phyloP scores from a whole-genome alignment of 2,797 vertebrate species.

The Poliocrania exsul region DNA sequence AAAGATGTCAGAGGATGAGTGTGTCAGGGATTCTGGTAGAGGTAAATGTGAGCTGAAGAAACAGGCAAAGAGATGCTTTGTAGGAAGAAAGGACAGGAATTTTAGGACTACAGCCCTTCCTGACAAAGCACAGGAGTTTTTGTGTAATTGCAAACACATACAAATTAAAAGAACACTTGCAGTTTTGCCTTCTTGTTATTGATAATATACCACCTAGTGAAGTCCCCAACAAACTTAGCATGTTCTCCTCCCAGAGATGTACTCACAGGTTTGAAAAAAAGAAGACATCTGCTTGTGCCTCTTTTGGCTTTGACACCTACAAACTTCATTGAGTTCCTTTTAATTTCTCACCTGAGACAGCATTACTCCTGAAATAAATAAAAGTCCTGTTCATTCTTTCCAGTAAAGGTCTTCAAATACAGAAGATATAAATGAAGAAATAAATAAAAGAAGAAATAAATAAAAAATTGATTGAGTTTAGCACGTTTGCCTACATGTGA shows the following conservation, averaged over 20 bases:
- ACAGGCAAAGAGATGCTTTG: background rate
- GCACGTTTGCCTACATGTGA: background rate
- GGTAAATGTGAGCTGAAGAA: background rate
- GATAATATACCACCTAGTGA: background rate
- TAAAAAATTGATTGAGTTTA: background rate
- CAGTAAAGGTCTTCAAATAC: background rate
- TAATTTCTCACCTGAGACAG: background rate
- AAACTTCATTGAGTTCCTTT: background rate
- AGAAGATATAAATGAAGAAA: background rate
- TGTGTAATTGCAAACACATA: background rate
- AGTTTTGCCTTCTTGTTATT: background rate
- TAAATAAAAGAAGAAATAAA: background rate
- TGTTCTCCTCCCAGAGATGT: background rate
- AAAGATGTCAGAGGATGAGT: background rate
- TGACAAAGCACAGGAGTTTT: background rate
- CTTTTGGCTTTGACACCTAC: accelerated
- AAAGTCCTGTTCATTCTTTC: background rate
- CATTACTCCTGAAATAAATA: background rate
- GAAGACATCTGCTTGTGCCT: background rate
- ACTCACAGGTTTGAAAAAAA: background rate
- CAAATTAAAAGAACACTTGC: background rate
- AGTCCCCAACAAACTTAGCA: background rate
- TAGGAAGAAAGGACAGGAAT: background rate
- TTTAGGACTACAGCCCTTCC: background rate
- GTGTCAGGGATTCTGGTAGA: background rate